Evolutionary conservation across 2,888 invertebrate species (phyloP), one percentile per base, ranked within the genome.

Genomic region (Blastobasis lacticolella): DNA sequence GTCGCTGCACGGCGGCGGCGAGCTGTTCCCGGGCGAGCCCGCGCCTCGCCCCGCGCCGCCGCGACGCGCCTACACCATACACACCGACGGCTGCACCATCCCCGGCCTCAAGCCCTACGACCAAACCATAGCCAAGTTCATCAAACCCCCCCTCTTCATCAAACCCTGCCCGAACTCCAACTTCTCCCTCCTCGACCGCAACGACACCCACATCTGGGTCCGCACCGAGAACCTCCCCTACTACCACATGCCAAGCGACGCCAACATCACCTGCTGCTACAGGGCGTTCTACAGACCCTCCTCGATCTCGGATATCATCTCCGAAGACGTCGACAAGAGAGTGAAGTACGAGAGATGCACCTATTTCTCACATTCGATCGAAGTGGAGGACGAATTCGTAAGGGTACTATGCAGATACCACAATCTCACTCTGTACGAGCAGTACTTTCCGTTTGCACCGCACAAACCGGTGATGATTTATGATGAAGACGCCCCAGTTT

Each of bases 401-500:
- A 89, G 88, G 74, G 91, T 95, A 4, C 82, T 83, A 36, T 95
- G 95, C 71, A 78, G 71, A 10, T 79, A 83, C 51, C 79, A 79
- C 3, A 68, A 71, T 38, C 77, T 76, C 49, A 78, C 57, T 44
- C 51, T 94, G 48, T 93, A 94, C 67, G 89, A 90, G 61, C 94
- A 95, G 64, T 94, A 90, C 65, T 93, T 93, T 69, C 76, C 91
- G 37, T 93, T 93, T 66, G 88, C 92, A 8, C 90, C 89, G 36
- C 74, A 88, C 59, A 87, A 80, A 62, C 63, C 67, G 23, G 58
- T 69, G 4, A 46, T 59, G 23, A 60, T 62, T 2, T 57, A 58
- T 46, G 68, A 54, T 36, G 66, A 66, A 49, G 71, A 73, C 52
- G 53, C 58, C 6, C 58, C 57, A 10, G 71, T 61, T 54, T 59